phyloP scores from a whole-genome alignment of 1,140 invertebrate genomes.

The Panonychus citri region DNA sequence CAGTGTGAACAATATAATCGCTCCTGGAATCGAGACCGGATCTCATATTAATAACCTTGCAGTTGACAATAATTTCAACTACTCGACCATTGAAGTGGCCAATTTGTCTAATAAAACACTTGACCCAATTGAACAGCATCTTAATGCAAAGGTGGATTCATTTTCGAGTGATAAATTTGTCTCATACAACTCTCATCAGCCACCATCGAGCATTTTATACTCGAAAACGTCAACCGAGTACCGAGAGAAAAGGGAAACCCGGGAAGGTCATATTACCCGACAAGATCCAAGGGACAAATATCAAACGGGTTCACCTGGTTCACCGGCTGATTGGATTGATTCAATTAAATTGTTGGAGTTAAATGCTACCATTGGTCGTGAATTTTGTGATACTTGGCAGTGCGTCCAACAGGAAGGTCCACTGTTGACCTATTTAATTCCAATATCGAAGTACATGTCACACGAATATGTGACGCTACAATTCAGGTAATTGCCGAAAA shows the following conservation, averaged over 20 bases:
- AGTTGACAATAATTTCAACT: not conserved
- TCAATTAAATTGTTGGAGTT: constrained; percentile 13
- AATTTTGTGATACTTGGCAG: constrained; percentile 13
- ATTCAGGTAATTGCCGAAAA: constrained; percentile 7
- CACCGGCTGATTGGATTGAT: constrained; percentile 12
- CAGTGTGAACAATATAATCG: too few relatives aligned
- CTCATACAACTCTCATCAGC: not conserved
- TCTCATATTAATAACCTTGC: not conserved
- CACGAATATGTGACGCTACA: constrained; percentile 15
- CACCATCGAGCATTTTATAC: not conserved
- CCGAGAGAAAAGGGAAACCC: constrained; percentile 5
- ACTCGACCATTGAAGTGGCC: not conserved
- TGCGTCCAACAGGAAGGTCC: constrained; percentile 12
- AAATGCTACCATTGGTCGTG: constrained; percentile 13
- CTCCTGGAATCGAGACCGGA: too few relatives aligned
- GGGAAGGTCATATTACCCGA: not conserved
- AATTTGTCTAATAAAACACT: not conserved
- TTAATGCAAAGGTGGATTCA: not conserved
- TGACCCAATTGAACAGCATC: not conserved
- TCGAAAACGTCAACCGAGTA: not conserved
- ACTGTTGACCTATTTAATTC: constrained; percentile 12
- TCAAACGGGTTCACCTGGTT: constrained; percentile 5
- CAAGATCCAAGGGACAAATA: not conserved
- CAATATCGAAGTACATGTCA: constrained; percentile 14
- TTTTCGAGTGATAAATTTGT: not conserved